These are phyloP conservation scores for Meteorus cinctellus DNA, from an alignment of 2,888 invertebrate genomes.

Conservation along the genomic window DNA sequence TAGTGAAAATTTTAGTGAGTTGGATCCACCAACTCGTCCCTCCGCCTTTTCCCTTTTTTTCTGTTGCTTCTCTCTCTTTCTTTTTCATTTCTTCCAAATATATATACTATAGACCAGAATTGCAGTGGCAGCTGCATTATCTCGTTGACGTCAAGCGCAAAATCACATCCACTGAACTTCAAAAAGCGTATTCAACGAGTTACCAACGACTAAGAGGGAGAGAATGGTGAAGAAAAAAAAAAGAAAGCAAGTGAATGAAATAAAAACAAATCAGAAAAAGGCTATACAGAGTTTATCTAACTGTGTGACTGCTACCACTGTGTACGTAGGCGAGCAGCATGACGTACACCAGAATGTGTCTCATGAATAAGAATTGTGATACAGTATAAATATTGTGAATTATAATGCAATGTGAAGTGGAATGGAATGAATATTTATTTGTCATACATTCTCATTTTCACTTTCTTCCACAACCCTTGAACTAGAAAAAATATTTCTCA, in stretches of 20 bases:
- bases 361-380: background rate
- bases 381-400: background rate
- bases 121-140: constrained; percentile 30
- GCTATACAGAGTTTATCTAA: background rate
- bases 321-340: background rate
- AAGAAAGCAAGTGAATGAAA: background rate
- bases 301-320: background rate
- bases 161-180: constrained; percentile 12
- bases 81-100: background rate
- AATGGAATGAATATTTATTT: background rate
- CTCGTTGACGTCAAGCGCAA: constrained; percentile 11
- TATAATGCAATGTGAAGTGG: background rate
- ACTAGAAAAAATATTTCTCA: no score
- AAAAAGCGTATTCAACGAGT: background rate
- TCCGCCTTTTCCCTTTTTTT: constrained; percentile 18
- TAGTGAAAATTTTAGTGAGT: constrained; percentile 44
- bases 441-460: no score
- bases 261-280: background rate
- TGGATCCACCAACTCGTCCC: constrained; percentile 6
- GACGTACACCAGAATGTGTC: background rate
- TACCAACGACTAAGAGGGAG: background rate
- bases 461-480: no score
- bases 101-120: background rate
- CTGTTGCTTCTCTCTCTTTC: constrained; percentile 21
- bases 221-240: background rate